Evolutionary conservation across 2,888 invertebrate species (phyloP).

Genomic region (Himalopsyche kuldschensis): DNA sequence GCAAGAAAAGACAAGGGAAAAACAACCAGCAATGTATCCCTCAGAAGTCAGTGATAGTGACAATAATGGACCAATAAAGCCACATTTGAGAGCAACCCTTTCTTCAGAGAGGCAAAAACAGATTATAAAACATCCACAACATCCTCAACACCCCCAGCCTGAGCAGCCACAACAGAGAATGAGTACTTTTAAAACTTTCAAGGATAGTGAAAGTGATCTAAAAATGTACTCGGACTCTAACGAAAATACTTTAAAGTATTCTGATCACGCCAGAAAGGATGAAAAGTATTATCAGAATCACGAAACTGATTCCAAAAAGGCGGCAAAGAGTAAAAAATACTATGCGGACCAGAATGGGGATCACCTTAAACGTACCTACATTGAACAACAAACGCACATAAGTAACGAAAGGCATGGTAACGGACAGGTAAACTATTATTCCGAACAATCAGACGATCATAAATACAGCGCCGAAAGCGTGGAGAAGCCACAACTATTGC

Average conservation of each 20-base stretch:
- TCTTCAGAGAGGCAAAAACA: conserved; percentile 52
- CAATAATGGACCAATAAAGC: conserved; percentile 55
- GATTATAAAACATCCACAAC: conserved; percentile 39
- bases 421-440: conserved; percentile 39
- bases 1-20: conserved; percentile 27
- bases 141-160: conserved; percentile 43
- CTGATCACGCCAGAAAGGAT: conserved; percentile 53
- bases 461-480: conserved; percentile 56
- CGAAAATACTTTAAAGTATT: conserved; percentile 56
- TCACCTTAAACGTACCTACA: conserved; percentile 33
- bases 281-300: conserved; percentile 46
- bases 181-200: conserved; percentile 58
- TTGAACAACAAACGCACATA: conserved; percentile 11
- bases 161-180: conserved; percentile 52
- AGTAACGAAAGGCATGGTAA: conserved; percentile 22
- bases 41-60: conserved; percentile 38
- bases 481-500: conserved; percentile 63
- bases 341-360: conserved; percentile 50
- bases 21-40: conserved; percentile 19
- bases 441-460: conserved; percentile 58
- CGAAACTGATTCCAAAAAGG: conserved; percentile 59
- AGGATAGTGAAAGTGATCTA: conserved; percentile 56
- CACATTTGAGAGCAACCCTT: conserved; percentile 53
- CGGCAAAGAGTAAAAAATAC: conserved; percentile 57
- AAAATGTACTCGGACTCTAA: conserved; percentile 59